These are phyloP conservation scores for Trachemys scripta DNA, from an alignment of 2,113 vertebrate genomes.

Conservation along the genomic window DNA sequence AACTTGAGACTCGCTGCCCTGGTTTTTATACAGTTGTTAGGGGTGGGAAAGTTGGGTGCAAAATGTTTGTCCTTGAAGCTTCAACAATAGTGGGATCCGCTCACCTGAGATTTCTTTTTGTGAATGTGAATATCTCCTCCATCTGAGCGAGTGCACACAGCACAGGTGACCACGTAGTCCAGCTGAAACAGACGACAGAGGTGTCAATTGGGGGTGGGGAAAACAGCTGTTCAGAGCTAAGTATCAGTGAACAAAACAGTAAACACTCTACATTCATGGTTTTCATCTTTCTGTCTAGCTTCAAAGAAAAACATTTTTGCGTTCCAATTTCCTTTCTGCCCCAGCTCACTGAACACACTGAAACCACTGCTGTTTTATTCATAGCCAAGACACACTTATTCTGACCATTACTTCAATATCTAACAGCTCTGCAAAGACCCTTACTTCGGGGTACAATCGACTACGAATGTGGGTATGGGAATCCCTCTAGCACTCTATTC, in stretches of 20 bases:
- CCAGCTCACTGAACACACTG: background rate
- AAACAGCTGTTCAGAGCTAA: background rate
- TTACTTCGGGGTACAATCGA: background rate
- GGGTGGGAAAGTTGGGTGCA: background rate
- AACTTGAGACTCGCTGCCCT: background rate
- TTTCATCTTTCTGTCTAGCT: background rate
- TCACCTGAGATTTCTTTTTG: slow-evolving; percentile 97
- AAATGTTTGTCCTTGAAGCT: background rate
- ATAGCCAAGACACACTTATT: background rate
- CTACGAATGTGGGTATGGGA: background rate
- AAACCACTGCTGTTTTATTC: background rate
- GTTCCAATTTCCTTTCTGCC: background rate
- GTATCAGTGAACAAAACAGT: background rate
- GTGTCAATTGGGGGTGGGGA: background rate
- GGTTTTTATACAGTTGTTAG: background rate
- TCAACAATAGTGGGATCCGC: background rate
- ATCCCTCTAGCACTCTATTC: background rate
- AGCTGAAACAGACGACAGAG: slow-evolving; percentile 79
- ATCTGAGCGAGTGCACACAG: slow-evolving; percentile 95
- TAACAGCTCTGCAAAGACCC: background rate
- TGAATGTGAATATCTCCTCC: slow-evolving; percentile 98
- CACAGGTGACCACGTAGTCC: slow-evolving; percentile 98
- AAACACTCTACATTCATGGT: background rate
- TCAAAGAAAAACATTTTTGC: background rate
- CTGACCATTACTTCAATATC: background rate